Evolutionary conservation across 2,797 vertebrate species (phyloP).

Genomic region (Echiichthys vipera): DNA sequence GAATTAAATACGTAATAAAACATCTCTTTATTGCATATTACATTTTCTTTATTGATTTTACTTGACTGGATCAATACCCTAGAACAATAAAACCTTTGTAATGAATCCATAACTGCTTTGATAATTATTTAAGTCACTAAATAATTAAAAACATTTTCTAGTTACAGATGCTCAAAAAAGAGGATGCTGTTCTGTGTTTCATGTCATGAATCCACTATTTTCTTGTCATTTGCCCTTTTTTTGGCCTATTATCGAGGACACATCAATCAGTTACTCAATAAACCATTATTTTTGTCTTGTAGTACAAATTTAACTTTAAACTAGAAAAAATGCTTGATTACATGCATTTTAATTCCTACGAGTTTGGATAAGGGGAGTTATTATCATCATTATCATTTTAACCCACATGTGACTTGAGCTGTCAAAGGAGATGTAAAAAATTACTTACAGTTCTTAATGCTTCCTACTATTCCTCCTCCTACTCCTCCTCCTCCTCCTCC

Average conservation of each 20-base stretch:
- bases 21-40: neutral
- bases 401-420: constrained; percentile 3
- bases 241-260: too few relatives aligned
- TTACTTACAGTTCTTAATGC: constrained; percentile 90
- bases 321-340: too few relatives aligned
- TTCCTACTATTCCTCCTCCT: constrained; percentile 62
- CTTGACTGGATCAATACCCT: neutral
- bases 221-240: neutral
- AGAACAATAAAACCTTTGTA: neutral
- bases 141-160: neutral
- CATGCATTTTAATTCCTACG: neutral
- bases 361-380: neutral
- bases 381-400: constrained; percentile 7
- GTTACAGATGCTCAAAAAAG: too few relatives aligned
- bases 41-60: neutral
- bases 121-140: neutral
- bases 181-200: neutral
- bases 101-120: neutral
- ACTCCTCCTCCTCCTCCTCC: constrained; percentile 62
- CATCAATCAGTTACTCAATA: too few relatives aligned
- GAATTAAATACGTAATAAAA: neutral
- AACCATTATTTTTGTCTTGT: neutral
- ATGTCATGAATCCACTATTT: neutral
- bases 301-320: neutral
- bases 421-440: constrained; percentile 1